Evolutionary conservation across 53 echinoderm and acorn worm species (phyloP).

Genomic region (Apostichopus leukothele): DNA sequence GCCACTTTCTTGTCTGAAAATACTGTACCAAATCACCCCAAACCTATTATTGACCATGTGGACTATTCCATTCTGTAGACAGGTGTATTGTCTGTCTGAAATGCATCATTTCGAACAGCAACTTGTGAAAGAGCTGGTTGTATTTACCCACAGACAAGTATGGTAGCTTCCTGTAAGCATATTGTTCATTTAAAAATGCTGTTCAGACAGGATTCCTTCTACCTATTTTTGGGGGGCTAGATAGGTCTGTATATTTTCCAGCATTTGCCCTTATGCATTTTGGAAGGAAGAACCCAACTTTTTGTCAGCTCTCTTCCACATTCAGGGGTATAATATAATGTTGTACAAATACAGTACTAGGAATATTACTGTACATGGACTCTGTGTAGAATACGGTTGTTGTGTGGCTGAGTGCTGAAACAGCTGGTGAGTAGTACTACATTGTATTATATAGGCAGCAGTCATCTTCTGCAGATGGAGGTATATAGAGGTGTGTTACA

Average conservation of each 20-base stretch:
- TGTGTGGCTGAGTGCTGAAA: not conserved
- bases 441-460: not conserved
- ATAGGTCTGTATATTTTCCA: not conserved
- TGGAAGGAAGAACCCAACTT: too few species aligned
- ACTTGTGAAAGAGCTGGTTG: not conserved
- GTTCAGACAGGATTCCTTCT: constrained; percentile 5
- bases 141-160: not conserved
- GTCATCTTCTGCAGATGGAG: not conserved
- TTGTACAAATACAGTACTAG: not conserved
- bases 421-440: not conserved
- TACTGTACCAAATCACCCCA: constrained; percentile 32
- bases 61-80: constrained; percentile 44
- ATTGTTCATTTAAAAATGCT: not conserved
- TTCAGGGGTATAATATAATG: too few species aligned
- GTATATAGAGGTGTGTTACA: not conserved
- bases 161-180: not conserved
- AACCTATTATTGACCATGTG: constrained; percentile 33
- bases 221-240: not conserved
- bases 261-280: not conserved
- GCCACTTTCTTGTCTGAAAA: not conserved
- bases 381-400: not conserved
- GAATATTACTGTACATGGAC: not conserved
- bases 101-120: not conserved
- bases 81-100: constrained; percentile 42
- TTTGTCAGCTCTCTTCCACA: too few species aligned